A percentile compares a stretch with the other conserved stretches of the same genome.
Evolutionary conservation across 2,888 invertebrate genomes (phyloP).

Genomic region (Hypselothyrea guttata): DNA sequence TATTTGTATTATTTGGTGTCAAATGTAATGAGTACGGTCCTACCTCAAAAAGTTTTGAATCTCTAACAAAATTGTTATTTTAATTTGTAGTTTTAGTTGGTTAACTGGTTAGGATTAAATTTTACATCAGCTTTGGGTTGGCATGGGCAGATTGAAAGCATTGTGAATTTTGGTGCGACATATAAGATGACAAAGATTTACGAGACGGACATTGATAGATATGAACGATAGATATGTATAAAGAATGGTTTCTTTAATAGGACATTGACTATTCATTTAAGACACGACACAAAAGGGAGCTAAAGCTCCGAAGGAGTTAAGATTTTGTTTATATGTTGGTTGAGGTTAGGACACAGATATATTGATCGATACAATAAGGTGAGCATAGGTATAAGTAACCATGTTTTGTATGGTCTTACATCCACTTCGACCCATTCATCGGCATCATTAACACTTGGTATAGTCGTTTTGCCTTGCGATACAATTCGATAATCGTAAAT

Average conservation of each 20-base stretch:
- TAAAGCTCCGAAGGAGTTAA: slow-evolving; percentile 20
- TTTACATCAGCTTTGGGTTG: slow-evolving; percentile 28
- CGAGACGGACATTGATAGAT: slow-evolving; percentile 21
- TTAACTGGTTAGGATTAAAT: slow-evolving; percentile 31
- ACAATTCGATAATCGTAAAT: slow-evolving; percentile 93
- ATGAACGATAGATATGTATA: background rate
- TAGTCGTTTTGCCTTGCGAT: slow-evolving; percentile 96
- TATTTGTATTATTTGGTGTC: slow-evolving; percentile 9
- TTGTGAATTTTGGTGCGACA: slow-evolving; percentile 48
- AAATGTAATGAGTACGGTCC: slow-evolving; percentile 24
- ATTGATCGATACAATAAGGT: slow-evolving; percentile 21
- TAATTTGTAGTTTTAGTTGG: slow-evolving; percentile 31
- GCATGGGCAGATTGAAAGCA: slow-evolving; percentile 32
- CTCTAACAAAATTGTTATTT: slow-evolving; percentile 18
- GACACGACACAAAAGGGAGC: slow-evolving; percentile 40
- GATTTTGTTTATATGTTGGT: slow-evolving; percentile 11
- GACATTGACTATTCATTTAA: slow-evolving; percentile 35
- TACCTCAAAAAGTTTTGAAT: slow-evolving; percentile 20
- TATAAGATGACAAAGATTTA: slow-evolving; percentile 4
- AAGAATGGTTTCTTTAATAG: too few relatives aligned
- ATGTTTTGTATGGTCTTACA: slow-evolving; percentile 85
- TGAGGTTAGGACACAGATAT: slow-evolving; percentile 35
- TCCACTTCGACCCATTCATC: slow-evolving; percentile 92
- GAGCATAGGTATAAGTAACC: slow-evolving; percentile 65
- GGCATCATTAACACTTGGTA: slow-evolving; percentile 94